Evolutionary conservation across 2,888 invertebrate genomes (phyloP).

Genomic region (Aphidius colemani): DNA sequence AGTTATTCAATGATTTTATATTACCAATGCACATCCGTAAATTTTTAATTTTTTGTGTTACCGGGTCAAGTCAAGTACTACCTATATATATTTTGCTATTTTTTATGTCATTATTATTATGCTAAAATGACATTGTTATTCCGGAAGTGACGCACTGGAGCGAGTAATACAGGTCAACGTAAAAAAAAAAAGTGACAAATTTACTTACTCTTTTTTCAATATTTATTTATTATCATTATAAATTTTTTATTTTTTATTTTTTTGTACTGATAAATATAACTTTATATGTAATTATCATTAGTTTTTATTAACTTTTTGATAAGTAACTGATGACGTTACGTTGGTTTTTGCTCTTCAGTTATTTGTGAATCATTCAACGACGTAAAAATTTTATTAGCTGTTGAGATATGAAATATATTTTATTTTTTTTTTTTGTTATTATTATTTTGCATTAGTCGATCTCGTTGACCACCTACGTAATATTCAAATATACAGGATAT

Average conservation of each 20-base stretch:
- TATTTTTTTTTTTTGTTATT: too few species aligned
- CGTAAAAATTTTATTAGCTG: too few species aligned
- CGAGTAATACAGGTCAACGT: not conserved
- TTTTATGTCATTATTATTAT: conserved; percentile 2
- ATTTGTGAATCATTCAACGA: too few species aligned
- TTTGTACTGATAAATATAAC: not conserved
- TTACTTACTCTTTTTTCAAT: not conserved
- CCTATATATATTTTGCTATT: not conserved
- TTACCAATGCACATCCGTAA: not conserved
- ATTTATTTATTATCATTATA: not conserved
- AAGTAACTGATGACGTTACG: not conserved
- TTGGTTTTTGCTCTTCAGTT: not conserved
- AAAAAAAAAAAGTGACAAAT: not conserved
- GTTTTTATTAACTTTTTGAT: not conserved
- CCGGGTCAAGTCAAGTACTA: not conserved
- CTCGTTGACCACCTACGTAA: too few species aligned
- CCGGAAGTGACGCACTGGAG: conserved; percentile 5
- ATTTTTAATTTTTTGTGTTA: not conserved
- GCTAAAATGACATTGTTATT: not conserved
- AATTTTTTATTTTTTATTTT: not conserved
- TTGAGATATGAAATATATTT: too few species aligned
- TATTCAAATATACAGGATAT: too few species aligned
- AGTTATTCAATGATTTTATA: not conserved
- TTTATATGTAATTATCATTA: not conserved
- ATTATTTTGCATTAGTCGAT: too few species aligned